These are phyloP conservation scores for Melitaea athalia DNA, from an alignment of 2,888 invertebrate species.

Conservation along the genomic window DNA sequence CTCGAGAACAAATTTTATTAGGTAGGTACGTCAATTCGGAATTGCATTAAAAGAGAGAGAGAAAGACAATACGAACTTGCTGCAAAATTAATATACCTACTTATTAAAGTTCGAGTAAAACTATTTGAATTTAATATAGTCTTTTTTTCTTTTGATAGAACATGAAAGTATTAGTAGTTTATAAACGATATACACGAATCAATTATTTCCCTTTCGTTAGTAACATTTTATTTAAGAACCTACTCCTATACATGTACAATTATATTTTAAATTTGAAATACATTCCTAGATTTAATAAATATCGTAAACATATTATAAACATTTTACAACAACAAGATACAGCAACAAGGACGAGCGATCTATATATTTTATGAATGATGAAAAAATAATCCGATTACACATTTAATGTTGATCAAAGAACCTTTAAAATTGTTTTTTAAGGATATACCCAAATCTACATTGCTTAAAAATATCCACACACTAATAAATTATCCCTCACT, in stretches of 20 bases:
- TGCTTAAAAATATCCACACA: neutral
- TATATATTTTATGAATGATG: conserved; percentile 4
- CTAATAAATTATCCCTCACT: neutral
- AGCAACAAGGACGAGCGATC: conserved; percentile 61
- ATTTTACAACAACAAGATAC: conserved; percentile 74
- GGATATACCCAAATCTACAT: neutral
- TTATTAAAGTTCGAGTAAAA: neutral
- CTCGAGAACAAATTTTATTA: too few species aligned
- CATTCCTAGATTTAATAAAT: conserved; percentile 61
- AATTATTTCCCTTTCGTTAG: conserved; percentile 66
- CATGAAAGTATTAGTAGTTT: neutral
- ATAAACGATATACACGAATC: conserved; percentile 28
- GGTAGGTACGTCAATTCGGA: too few species aligned
- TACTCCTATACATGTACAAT: conserved; percentile 60
- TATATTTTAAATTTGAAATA: conserved; percentile 54
- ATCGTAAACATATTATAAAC: conserved; percentile 70
- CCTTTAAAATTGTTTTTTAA: neutral
- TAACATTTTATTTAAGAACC: conserved; percentile 59
- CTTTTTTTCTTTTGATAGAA: neutral
- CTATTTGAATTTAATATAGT: neutral
- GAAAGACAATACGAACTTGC: too few species aligned
- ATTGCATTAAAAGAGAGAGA: too few species aligned
- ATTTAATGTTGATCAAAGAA: neutral
- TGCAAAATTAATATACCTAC: too few species aligned
- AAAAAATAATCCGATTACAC: neutral